Conservation (phyloP, 2,797 vertebrate genomes). For the Acanthis flammea region DNA sequence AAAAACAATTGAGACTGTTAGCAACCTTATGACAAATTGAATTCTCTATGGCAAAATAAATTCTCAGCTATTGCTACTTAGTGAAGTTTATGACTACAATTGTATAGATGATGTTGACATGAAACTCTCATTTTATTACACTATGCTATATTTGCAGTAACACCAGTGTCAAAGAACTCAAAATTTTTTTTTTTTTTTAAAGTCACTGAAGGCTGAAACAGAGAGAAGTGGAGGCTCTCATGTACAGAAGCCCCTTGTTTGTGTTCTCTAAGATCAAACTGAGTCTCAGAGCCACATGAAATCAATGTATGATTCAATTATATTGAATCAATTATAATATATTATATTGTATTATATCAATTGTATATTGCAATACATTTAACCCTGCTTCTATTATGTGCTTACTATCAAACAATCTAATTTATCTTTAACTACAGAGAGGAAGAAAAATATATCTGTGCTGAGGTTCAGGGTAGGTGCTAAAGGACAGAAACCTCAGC, state of each 20-base stretch:
- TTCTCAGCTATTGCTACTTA: background rate
- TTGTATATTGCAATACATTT: background rate
- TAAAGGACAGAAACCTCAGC: background rate
- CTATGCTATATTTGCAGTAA: background rate
- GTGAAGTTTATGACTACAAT: background rate
- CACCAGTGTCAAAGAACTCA: background rate
- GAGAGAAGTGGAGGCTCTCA: background rate
- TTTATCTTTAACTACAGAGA: background rate
- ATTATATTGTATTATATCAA: too few species aligned
- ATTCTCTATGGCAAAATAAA: background rate
- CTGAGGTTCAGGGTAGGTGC: background rate
- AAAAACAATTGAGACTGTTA: background rate
- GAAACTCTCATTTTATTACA: background rate
- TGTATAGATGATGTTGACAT: background rate
- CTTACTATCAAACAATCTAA: background rate
- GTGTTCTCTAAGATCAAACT: background rate
- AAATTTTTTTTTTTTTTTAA: background rate
- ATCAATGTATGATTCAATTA: too few species aligned
- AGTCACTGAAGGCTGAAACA: background rate
- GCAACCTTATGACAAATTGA: background rate
- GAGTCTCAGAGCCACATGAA: background rate
- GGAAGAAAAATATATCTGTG: background rate
- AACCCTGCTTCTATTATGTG: background rate
- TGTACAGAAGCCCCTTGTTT: background rate
- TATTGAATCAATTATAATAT: too few species aligned